These are phyloP conservation scores for Catostylus mosaicus DNA, from an alignment of 30 jellyfish, hydroid and myxozoan genomes.

Conservation along the genomic window DNA sequence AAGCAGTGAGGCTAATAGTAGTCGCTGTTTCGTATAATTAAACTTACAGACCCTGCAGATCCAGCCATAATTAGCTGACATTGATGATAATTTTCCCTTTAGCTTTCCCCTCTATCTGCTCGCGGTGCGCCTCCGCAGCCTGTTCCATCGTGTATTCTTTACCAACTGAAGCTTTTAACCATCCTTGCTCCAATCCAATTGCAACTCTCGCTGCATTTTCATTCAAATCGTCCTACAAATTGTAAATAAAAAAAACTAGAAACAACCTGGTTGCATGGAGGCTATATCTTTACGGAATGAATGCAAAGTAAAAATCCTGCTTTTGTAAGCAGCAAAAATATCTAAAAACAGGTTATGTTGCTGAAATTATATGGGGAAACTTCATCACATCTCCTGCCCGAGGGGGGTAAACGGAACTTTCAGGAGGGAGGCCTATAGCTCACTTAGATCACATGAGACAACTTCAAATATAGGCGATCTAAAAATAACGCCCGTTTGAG, in stretches of 20 bases:
- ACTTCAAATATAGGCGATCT: background rate
- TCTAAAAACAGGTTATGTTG: background rate
- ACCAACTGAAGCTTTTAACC: slow-evolving; percentile 80
- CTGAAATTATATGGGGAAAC: too few species aligned
- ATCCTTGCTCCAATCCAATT: slow-evolving; percentile 71
- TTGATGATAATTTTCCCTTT: slow-evolving; percentile 77
- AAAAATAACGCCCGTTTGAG: too few species aligned
- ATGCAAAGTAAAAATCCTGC: background rate
- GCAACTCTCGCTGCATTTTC: slow-evolving; percentile 56
- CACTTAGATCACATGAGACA: background rate
- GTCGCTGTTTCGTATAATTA: too few species aligned
- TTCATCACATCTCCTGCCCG: too few species aligned
- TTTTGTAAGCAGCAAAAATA: background rate
- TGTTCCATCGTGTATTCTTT: slow-evolving; percentile 72
- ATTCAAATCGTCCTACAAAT: slow-evolving; percentile 26
- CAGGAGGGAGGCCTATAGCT: too few species aligned
- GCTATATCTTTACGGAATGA: too few species aligned
- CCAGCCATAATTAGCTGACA: slow-evolving; percentile 52
- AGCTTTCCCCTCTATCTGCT: slow-evolving; percentile 66
- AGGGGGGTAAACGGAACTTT: too few species aligned
- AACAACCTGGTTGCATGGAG: too few species aligned
- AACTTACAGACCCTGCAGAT: too few species aligned
- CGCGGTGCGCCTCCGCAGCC: slow-evolving; percentile 81
- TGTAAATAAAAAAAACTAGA: background rate
- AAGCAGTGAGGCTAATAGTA: too few species aligned